A percentile compares a stretch with the other conserved stretches of the same genome.
These are phyloP conservation scores for Zaprionus vittiger DNA, from an alignment of 1,140 invertebrate species.

Conservation along the genomic window DNA sequence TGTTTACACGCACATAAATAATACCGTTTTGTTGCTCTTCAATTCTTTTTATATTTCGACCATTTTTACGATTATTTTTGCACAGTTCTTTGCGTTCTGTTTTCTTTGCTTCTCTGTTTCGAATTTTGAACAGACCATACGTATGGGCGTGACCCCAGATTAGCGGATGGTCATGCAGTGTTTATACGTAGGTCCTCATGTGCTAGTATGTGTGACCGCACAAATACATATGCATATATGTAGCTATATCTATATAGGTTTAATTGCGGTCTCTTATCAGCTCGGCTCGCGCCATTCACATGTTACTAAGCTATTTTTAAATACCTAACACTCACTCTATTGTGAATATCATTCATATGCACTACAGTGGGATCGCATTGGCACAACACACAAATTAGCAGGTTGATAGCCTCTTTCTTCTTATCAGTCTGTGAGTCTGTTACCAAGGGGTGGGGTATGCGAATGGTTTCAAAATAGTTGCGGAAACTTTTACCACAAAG, in stretches of 20 bases:
- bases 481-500: slow-evolving; percentile 3
- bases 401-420: slow-evolving; percentile 48
- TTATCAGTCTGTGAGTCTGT: slow-evolving; percentile 11
- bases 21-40: slow-evolving; percentile 49
- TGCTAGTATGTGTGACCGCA: not conserved
- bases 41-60: slow-evolving; percentile 23
- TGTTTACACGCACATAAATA: slow-evolving; percentile 67
- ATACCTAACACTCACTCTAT: slow-evolving; percentile 10
- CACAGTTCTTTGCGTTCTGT: slow-evolving; percentile 22
- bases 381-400: slow-evolving; percentile 32
- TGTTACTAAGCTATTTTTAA: slow-evolving; percentile 67
- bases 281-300: slow-evolving; percentile 71
- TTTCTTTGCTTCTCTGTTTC: slow-evolving; percentile 26
- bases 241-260: slow-evolving; percentile 11
- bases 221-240: not conserved
- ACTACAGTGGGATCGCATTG: not conserved
- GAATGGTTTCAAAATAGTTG: slow-evolving; percentile 22
- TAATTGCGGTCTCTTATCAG: slow-evolving; percentile 48
- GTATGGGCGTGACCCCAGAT: slow-evolving; percentile 51
- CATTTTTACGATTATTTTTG: slow-evolving; percentile 51
- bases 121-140: slow-evolving; percentile 37
- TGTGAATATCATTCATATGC: slow-evolving; percentile 30
- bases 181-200: not conserved
- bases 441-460: slow-evolving; percentile 31
- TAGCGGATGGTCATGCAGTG: slow-evolving; percentile 35